Evolutionary conservation across 1,140 invertebrate genomes (phyloP), one percentile per base, ranked within the genome.

Genomic region (Sycobia sp.): DNA sequence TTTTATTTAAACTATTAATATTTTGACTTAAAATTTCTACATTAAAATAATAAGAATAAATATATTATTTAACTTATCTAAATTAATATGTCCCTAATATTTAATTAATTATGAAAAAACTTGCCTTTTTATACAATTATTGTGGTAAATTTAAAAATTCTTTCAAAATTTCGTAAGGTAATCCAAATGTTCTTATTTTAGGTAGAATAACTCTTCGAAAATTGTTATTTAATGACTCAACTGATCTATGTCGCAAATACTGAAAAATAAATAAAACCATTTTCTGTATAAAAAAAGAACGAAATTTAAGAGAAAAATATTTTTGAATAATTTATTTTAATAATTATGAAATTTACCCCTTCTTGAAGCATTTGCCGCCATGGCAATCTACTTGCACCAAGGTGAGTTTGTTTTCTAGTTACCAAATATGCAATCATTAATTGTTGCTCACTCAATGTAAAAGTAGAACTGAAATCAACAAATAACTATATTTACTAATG

Each of bases 381-480:
- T 20, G 41, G 41, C 11, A 14, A 1, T 11, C 54, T 23, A 22
- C 25, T 34, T 4, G 14, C 22, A 14, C 9, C 54, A 9, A 13
- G 7, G 18, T 16, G 4, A 44, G 46, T 25, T 46, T 44, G 44
- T 9, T 32, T 41, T 4, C 32, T 56, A 13, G 0, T 22, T 7
- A 56, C 23, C 13, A 56, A 44, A 22, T 56, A 56, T n/a, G 39
- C n/a, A 13, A 56, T 20, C 39, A 56, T 56, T 9, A 46, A n/a
- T 32, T 11, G 13, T 27, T 58, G 39, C 14, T 58, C 55, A 1
- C 3, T 2, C 5, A n/a, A 0, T 3, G 43, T 25, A 14, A 44
- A 58, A 36, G 23, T 44, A 25, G 27, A 0, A 4, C 55, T 58
- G 16, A 47, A 47, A 47, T n/a, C n/a, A n/a, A n/a, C n/a, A n/a